Evolutionary conservation across 2,888 invertebrate genomes (phyloP), one percentile per base, ranked within the genome.

Genomic region (Taphrorychus bicolor): DNA sequence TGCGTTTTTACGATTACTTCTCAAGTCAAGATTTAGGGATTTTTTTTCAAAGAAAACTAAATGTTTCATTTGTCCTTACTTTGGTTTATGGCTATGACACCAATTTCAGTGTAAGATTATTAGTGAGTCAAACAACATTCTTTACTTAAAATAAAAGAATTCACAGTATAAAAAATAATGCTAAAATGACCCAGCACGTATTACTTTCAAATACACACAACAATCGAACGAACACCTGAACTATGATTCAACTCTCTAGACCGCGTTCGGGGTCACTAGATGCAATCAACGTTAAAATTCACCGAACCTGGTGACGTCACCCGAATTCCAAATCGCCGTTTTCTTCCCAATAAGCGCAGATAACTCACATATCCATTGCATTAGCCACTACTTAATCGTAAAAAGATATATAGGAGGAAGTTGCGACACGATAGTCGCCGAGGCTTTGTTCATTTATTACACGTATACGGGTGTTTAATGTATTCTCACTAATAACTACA

Each of bases 381-480:
- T 32, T 32, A n/a, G 3, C 32, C 32, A 32, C 3, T 32, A 9
- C 7, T 11, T 32, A 11, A 7, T 11, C 32, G 11, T 32, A 9
- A 32, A 9, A 11, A 11, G 32, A 32, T 32, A 32, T n/a, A n/a
- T n/a, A n/a, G 3, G 32, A 32, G 32, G 32, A 32, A 32, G 32
- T 32, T 32, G 32, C 32, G 32, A 7, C 32, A 32, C 11, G 32
- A 32, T 32, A 32, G 32, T n/a, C n/a, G n/a, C 32, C 32, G 32
- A 32, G 32, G 32, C 32, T 32, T 32, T 32, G 32, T 32, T 32
- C 32, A 7, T 32, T 11, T 11, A 32, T 1, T 32, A 11, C 32
- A 32, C 16, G 48, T 48, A 48, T 48, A 48, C 48, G 48, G 48
- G 48, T 48, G 48, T 9, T 14, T 48, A 48, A 48, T 48, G 11